Percentiles rank a stretch among this genome's conserved stretches.
These are phyloP conservation scores for Crotalus tigris DNA, from an alignment of 2,113 vertebrate genomes.

Conservation along the genomic window DNA sequence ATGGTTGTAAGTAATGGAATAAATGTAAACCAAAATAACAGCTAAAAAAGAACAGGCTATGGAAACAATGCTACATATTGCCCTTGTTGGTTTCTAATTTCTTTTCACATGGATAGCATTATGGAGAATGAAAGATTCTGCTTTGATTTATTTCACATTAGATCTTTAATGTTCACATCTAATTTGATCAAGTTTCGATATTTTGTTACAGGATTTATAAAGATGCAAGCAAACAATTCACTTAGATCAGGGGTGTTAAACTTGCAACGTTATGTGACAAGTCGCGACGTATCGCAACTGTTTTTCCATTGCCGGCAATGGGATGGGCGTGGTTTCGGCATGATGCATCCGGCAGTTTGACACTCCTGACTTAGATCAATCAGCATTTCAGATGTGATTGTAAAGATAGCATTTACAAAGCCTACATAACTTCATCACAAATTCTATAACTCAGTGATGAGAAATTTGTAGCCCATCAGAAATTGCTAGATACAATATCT, in stretches of 20 bases:
- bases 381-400: not conserved
- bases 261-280: too few relatives aligned
- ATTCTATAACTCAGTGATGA: not conserved
- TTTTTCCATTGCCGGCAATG: too few relatives aligned
- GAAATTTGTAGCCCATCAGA: not conserved
- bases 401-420: not conserved
- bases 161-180: not conserved
- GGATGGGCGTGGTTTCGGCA: too few relatives aligned
- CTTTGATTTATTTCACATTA: not conserved
- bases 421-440: not conserved
- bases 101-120: not conserved
- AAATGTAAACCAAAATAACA: not conserved
- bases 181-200: not conserved
- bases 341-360: too few relatives aligned
- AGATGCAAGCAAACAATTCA: not conserved
- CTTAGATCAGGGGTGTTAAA: not conserved
- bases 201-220: not conserved
- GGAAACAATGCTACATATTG: not conserved
- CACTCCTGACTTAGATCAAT: not conserved
- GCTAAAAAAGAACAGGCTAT: not conserved
- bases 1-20: too few relatives aligned
- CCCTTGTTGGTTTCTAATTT: not conserved
- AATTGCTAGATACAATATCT: not conserved
- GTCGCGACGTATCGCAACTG: too few relatives aligned
- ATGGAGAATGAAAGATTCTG: not conserved